Base-by-base conservation (phyloP, 2,797 vertebrate genomes). In the Lutjanus argentimaculatus region DNA sequence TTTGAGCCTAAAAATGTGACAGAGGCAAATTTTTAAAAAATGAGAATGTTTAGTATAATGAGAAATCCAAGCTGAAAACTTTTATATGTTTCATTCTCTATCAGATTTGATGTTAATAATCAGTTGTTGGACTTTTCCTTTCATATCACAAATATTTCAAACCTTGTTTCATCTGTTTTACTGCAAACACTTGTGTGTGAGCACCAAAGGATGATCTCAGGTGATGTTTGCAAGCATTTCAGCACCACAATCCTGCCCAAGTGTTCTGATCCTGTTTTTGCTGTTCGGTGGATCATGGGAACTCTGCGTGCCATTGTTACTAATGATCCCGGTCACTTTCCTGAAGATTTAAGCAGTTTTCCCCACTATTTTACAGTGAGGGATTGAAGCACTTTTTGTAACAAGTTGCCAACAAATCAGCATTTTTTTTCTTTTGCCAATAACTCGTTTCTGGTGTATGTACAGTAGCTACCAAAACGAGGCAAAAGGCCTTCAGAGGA, bases 341-440 rank as follows among this genome's bases (percentile, higher is more conserved):
- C 75, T 87, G 56, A 94, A 92, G 93, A 90, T 56, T 4, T 88
- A 85, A 92, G 89, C 89, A 87, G 82, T 93, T 90, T 46, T 70
- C 40, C 77, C 94, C 22, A 42, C 84, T 95, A 89, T 95, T 95
- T 86, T 80, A 89, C 88, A 79, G 92, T 93, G 93, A 96, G 94
- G 95, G 88, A 91, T 94, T 94, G 88, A 97, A 97, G 97, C 98
- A 99, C 98, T 99, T 98, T 99, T 97, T 97, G 94, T 96, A 96
- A 93, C 96, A 96, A 93, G 96, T 97, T 98, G 97, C 97, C 97
- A 97, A 97, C 94, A 93, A 94, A 93, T 94, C 89, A 81, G 79
- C 91, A 93, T 96, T 96, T 77, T 79, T 79, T 72, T 80, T 93
- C 30, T 92, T 92, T 97, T 96, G 96, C 96, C 96, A 97, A 95